A percentile compares a stretch with the other conserved stretches of the same genome.
Evolutionary conservation across 2,113 vertebrate species (phyloP).

Genomic region (Myotis yumanensis): DNA sequence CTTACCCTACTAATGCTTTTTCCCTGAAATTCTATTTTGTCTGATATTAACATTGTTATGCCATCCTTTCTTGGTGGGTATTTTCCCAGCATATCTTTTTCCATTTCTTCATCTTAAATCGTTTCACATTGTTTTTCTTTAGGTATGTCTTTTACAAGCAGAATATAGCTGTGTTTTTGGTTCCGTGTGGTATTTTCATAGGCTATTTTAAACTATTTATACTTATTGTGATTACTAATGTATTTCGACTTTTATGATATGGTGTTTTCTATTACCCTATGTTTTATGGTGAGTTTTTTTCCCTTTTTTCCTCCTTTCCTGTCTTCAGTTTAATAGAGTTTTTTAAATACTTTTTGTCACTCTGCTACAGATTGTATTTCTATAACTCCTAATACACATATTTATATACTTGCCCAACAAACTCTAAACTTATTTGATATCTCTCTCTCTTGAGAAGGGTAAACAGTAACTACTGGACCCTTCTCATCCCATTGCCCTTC

Average conservation of each 20-base stretch:
- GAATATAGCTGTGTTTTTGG: not conserved
- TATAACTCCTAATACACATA: not conserved
- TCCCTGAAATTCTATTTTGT: not conserved
- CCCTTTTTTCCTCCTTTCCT: not conserved
- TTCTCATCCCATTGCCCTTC: not conserved
- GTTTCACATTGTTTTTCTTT: not conserved
- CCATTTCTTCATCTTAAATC: slow-evolving; percentile 17
- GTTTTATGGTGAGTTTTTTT: not conserved
- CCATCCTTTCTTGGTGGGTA: not conserved
- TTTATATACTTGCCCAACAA: not conserved
- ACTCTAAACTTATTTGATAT: not conserved
- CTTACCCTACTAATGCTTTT: not conserved
- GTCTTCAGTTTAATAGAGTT: not conserved
- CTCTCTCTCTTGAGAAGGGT: not conserved
- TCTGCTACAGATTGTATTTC: not conserved
- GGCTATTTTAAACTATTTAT: slow-evolving; percentile 17
- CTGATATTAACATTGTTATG: not conserved
- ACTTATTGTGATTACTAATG: not conserved
- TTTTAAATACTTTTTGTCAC: not conserved
- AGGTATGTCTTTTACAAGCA: not conserved
- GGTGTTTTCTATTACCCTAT: not conserved
- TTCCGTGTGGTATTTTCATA: not conserved
- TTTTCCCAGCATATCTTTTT: not conserved
- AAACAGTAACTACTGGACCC: not conserved
- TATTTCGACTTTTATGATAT: not conserved